Conservation (phyloP, 2,113 vertebrate genomes). For the Abramis brama region DNA sequence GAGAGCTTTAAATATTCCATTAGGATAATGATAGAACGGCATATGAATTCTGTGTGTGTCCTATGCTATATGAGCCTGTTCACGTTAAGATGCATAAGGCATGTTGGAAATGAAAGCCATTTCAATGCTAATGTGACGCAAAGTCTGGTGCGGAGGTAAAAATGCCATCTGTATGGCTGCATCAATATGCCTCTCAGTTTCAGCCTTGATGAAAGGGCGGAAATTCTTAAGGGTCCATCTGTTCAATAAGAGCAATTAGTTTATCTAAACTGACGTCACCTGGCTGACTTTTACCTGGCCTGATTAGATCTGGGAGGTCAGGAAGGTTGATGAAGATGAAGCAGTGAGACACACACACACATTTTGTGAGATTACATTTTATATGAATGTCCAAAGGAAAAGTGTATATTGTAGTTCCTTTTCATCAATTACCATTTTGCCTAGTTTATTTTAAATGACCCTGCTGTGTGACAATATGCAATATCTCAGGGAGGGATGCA, state of each 20-base stretch:
- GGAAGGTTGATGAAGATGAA: background rate
- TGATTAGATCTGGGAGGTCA: slow-evolving; percentile 31
- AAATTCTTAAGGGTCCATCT: slow-evolving; percentile 45
- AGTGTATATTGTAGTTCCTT: background rate
- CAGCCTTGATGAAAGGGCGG: background rate
- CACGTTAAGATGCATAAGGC: slow-evolving; percentile 9
- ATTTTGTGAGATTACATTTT: background rate
- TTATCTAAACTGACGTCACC: slow-evolving; percentile 34
- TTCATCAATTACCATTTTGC: background rate
- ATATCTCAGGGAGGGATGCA: background rate
- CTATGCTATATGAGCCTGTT: background rate
- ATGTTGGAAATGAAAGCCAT: slow-evolving; percentile 31
- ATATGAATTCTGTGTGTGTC: background rate
- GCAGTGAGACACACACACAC: no score
- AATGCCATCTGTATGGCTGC: slow-evolving; percentile 23
- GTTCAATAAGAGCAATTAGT: slow-evolving; percentile 41
- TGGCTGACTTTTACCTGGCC: slow-evolving; percentile 21
- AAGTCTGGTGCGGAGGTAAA: background rate
- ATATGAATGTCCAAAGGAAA: background rate
- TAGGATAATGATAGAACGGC: slow-evolving; percentile 15
- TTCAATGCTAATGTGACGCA: slow-evolving; percentile 6
- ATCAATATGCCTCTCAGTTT: slow-evolving; percentile 40
- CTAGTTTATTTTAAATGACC: background rate
- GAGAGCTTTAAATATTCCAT: slow-evolving; percentile 28
- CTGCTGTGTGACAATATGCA: background rate